Percentiles rank a stretch among this genome's conserved stretches.
These are phyloP conservation scores for Actinostola sp. DNA, from an alignment of 92 coral and sea anemone species.

Conservation along the genomic window DNA sequence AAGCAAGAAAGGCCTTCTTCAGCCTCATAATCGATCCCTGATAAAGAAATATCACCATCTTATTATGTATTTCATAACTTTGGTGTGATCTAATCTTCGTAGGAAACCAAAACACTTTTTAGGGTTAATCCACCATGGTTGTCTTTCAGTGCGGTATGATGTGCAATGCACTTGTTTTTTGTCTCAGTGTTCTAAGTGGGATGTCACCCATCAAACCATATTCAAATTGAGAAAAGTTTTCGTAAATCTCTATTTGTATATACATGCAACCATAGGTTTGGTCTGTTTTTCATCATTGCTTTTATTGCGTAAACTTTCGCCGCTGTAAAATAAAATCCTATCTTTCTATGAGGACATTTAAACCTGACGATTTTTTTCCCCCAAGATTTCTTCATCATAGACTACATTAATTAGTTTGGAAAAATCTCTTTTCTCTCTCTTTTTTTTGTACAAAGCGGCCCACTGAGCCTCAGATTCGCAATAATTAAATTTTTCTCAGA, in stretches of 20 bases:
- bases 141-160: neutral
- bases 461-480: conserved; percentile 12
- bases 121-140: neutral
- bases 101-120: conserved; percentile 14
- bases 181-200: neutral
- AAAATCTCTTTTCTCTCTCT: too few relatives aligned
- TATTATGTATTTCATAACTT: conserved; percentile 18
- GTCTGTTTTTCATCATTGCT: too few relatives aligned
- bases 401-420: too few relatives aligned
- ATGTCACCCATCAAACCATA: too few relatives aligned
- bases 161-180: neutral
- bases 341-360: too few relatives aligned
- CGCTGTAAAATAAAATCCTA: too few relatives aligned
- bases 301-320: too few relatives aligned
- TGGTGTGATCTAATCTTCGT: conserved; percentile 29
- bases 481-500: conserved; percentile 20
- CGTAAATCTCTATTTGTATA: too few relatives aligned
- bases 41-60: conserved; percentile 23
- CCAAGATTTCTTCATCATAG: too few relatives aligned
- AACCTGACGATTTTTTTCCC: too few relatives aligned
- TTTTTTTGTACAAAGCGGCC: conserved; percentile 15
- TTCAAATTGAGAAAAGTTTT: too few relatives aligned
- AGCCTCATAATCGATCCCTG: conserved; percentile 3
- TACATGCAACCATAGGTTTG: too few relatives aligned
- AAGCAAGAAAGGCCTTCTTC: neutral